A percentile compares a stretch with the other conserved stretches of the same genome.
Evolutionary conservation across 2,888 invertebrate species (phyloP).

Genomic region (Pollenia labialis): DNA sequence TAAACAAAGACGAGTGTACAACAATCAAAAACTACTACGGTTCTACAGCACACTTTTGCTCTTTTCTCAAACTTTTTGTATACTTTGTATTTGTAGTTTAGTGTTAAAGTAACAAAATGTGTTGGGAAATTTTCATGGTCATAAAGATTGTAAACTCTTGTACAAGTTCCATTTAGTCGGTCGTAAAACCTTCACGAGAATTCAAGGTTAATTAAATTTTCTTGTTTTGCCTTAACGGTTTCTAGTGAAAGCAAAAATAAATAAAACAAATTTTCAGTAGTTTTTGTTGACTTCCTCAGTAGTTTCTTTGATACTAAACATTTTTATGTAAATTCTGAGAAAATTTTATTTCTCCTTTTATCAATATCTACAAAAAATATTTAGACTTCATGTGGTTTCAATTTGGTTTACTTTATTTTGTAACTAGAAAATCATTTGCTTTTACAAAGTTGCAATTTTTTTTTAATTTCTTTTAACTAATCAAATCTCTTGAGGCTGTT

Average conservation of each 20-base stretch:
- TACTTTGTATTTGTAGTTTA: background rate
- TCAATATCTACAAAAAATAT: conserved; percentile 23
- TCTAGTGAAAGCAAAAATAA: background rate
- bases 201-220: conserved; percentile 39
- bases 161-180: conserved; percentile 24
- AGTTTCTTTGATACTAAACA: background rate
- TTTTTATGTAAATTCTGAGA: conserved; percentile 52
- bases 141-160: conserved; percentile 41
- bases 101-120: background rate
- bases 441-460: background rate
- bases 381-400: conserved; percentile 70
- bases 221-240: conserved; percentile 1
- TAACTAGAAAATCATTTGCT: conserved; percentile 32
- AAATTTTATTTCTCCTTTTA: conserved; percentile 7
- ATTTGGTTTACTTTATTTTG: conserved; percentile 20
- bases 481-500: conserved; percentile 58
- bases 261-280: conserved; percentile 10
- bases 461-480: conserved; percentile 1
- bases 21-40: conserved; percentile 18
- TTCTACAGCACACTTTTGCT: conserved; percentile 35
- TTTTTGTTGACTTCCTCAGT: conserved; percentile 29
- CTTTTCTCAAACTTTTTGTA: background rate
- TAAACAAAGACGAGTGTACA: conserved; percentile 22
- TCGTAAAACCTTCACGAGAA: conserved; percentile 22
- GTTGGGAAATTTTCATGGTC: conserved; percentile 47